Evolutionary conservation across 2,797 vertebrate species (phyloP).

Genomic region (Coilia nasus): DNA sequence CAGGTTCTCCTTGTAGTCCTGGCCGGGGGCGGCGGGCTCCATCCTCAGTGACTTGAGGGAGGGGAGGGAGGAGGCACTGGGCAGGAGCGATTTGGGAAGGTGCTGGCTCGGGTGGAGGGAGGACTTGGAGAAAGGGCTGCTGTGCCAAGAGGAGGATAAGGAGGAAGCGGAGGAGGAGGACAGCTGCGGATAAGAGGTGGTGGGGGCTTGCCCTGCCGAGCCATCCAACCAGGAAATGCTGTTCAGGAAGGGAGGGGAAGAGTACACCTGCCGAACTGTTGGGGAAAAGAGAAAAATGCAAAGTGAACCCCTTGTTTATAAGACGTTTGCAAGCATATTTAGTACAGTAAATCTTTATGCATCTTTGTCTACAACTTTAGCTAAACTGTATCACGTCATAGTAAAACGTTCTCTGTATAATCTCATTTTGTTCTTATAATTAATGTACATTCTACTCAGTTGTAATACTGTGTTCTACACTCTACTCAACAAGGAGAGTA

Average conservation of each 20-base stretch:
- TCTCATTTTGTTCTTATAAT: background rate
- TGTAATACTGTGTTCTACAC: too few species aligned
- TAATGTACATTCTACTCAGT: too few species aligned
- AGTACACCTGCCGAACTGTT: slow-evolving; percentile 72
- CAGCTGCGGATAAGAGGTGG: slow-evolving; percentile 34
- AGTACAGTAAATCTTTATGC: background rate
- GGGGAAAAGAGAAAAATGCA: slow-evolving; percentile 14
- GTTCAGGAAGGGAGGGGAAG: slow-evolving; percentile 63
- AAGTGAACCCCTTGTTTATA: background rate
- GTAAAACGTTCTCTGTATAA: background rate
- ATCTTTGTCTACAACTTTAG: background rate
- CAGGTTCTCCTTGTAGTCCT: slow-evolving; percentile 66
- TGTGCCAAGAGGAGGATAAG: slow-evolving; percentile 60
- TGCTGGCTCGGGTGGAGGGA: slow-evolving; percentile 26
- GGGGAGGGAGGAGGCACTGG: slow-evolving; percentile 60
- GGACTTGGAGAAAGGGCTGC: slow-evolving; percentile 60
- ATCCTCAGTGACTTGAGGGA: slow-evolving; percentile 60
- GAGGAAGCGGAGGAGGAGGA: slow-evolving; percentile 17
- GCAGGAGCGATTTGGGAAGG: slow-evolving; percentile 56
- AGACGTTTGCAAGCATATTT: background rate
- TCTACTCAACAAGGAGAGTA: background rate
- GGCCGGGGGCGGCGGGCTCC: slow-evolving; percentile 50
- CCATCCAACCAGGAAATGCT: slow-evolving; percentile 68
- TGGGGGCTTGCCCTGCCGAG: slow-evolving; percentile 61
- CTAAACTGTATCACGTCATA: background rate